These are phyloP conservation scores for Calyptommatus sinebrachiatus DNA, from an alignment of 2,113 vertebrate species.

Conservation along the genomic window DNA sequence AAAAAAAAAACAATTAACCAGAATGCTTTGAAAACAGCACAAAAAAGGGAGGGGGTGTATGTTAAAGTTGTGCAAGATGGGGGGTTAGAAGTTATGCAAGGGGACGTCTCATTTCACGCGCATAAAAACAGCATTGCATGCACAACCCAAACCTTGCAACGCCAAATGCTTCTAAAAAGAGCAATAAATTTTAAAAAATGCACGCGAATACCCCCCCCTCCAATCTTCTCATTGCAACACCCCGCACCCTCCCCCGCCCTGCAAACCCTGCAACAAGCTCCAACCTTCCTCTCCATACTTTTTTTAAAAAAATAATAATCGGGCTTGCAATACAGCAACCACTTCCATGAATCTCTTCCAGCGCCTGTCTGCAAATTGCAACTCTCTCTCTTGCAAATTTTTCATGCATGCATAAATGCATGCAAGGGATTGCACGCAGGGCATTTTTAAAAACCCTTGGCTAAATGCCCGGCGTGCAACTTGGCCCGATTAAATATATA, in stretches of 20 bases:
- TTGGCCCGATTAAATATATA: not conserved
- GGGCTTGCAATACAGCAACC: too few species aligned
- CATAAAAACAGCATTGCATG: not conserved
- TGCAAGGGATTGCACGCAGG: not conserved
- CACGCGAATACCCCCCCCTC: not conserved
- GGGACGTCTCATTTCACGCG: not conserved
- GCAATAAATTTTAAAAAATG: not conserved
- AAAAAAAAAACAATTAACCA: too few species aligned
- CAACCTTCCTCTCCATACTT: too few species aligned
- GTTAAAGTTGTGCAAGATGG: not conserved
- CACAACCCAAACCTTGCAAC: not conserved
- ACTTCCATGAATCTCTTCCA: too few species aligned
- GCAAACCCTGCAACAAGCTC: not conserved
- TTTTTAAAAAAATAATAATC: too few species aligned
- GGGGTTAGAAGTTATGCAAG: not conserved
- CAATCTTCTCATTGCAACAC: not conserved
- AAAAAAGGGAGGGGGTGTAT: too few species aligned
- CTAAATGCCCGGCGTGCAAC: not conserved
- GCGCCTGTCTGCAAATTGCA: too few species aligned
- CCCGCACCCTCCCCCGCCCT: not conserved
- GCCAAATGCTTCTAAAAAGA: not conserved
- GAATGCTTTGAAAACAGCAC: too few species aligned
- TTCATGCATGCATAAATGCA: too few species aligned
- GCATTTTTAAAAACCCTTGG: not conserved
- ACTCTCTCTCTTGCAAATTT: too few species aligned